Percentiles rank a stretch among this genome's conserved stretches.
phyloP scores from a whole-genome alignment of 2,888 invertebrate species.

The Chrysodeixis includens region DNA sequence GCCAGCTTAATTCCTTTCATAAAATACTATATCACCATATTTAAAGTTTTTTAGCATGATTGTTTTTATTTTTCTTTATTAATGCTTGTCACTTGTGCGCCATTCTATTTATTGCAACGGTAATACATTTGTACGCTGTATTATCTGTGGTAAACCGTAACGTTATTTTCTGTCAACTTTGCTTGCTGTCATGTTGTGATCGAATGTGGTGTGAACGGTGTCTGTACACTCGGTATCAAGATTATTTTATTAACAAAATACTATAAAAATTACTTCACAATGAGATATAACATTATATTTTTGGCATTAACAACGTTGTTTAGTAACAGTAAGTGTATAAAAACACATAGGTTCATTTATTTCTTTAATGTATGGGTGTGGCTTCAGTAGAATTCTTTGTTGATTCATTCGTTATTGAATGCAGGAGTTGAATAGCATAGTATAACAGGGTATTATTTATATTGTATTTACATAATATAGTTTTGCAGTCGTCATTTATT shows the following conservation, averaged over 20 bases:
- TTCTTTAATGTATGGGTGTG: slow-evolving; percentile 61
- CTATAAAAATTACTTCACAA: slow-evolving; percentile 32
- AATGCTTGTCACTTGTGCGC: no score
- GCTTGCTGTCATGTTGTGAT: not conserved
- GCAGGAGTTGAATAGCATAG: slow-evolving; percentile 14
- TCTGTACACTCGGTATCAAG: not conserved
- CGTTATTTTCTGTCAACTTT: not conserved
- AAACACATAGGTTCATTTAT: slow-evolving; percentile 3
- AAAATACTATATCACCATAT: no score
- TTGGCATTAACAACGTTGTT: slow-evolving; percentile 52
- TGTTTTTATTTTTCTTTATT: no score
- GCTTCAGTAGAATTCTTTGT: slow-evolving; percentile 47
- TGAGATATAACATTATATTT: slow-evolving; percentile 55
- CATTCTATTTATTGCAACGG: not conserved
- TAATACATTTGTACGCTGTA: no score
- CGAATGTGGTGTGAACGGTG: slow-evolving; percentile 4
- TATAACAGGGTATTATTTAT: not conserved
- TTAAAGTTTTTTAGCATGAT: no score
- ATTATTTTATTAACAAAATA: not conserved
- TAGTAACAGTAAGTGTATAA: slow-evolving; percentile 61
- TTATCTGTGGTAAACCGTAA: not conserved
- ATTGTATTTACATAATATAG: slow-evolving; percentile 31
- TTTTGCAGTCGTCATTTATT: slow-evolving; percentile 11
- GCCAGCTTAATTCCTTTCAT: no score
- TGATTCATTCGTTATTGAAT: slow-evolving; percentile 44